Evolutionary conservation across 2,797 vertebrate genomes (phyloP).

Genomic region (Ctenopoma multispine): DNA sequence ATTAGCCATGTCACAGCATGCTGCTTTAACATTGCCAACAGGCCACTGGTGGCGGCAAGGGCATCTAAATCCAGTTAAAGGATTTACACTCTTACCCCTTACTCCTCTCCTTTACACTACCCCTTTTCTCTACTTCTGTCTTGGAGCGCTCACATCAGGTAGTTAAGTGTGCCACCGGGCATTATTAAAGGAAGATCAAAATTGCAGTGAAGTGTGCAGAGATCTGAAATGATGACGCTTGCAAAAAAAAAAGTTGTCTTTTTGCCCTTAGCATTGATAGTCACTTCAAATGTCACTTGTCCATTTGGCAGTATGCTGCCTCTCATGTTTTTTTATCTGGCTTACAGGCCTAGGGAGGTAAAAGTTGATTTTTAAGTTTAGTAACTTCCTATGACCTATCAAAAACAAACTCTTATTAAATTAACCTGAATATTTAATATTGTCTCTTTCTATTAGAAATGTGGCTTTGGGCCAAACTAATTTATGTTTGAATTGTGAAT

Average conservation of each 20-base stretch:
- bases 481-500: not conserved
- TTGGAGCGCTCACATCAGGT: constrained; percentile 63
- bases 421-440: not conserved
- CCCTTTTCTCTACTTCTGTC: constrained; percentile 51
- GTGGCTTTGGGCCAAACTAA: not conserved
- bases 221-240: constrained; percentile 70
- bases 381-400: constrained; percentile 1
- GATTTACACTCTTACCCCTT: constrained; percentile 78
- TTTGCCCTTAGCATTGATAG: constrained; percentile 48
- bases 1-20: constrained; percentile 79
- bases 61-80: constrained; percentile 85
- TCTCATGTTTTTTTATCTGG: constrained; percentile 36
- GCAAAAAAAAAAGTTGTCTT: constrained; percentile 65
- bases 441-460: not conserved
- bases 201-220: constrained; percentile 60
- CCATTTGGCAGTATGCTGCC: constrained; percentile 43
- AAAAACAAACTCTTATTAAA: constrained; percentile 13
- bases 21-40: constrained; percentile 70
- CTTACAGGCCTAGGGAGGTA: constrained; percentile 26
- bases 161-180: constrained; percentile 61
- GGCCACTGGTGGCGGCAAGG: constrained; percentile 68
- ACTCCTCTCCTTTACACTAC: constrained; percentile 44
- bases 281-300: constrained; percentile 56
- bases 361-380: constrained; percentile 10
- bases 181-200: constrained; percentile 72